Conservation (phyloP, 2,797 vertebrate species). For the Carduelis carduelis region DNA sequence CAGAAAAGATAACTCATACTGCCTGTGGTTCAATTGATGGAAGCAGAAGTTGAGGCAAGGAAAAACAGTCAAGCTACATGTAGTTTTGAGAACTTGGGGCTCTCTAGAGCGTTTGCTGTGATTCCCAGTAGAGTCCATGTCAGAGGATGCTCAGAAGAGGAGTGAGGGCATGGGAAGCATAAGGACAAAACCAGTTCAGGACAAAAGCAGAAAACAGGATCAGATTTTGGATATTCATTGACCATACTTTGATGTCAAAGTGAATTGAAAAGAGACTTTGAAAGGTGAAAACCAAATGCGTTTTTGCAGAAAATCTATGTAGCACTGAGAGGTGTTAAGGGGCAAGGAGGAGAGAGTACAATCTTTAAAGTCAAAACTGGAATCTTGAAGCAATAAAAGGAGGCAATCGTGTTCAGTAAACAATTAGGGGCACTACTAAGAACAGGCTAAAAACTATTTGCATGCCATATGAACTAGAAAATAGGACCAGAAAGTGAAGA, state of each 20-base stretch:
- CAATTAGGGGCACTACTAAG: slow-evolving; percentile 9
- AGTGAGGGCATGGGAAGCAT: not conserved
- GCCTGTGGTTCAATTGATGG: not conserved
- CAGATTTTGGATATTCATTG: not conserved
- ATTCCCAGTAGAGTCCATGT: not conserved
- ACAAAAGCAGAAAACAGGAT: not conserved
- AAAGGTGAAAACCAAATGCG: not conserved
- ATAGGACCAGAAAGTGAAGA: not conserved
- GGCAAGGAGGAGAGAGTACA: not conserved
- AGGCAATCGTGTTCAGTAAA: slow-evolving; percentile 1
- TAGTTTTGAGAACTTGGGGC: not conserved
- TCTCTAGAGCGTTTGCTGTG: not conserved
- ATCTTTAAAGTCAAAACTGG: not conserved
- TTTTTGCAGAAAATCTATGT: not conserved
- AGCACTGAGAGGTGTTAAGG: not conserved
- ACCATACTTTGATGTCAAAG: not conserved
- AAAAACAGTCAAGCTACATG: not conserved
- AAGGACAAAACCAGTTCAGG: not conserved
- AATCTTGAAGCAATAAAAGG: slow-evolving; percentile 14
- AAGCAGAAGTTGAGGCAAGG: not conserved
- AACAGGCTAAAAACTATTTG: slow-evolving; percentile 18
- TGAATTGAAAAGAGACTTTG: not conserved
- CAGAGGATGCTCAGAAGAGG: not conserved
- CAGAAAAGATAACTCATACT: not conserved
- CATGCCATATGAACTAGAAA: slow-evolving; percentile 38